A percentile compares a stretch with the other conserved stretches of the same genome.
Conservation (phyloP, 2,797 vertebrate genomes). For the Cossypha niveicapilla region DNA sequence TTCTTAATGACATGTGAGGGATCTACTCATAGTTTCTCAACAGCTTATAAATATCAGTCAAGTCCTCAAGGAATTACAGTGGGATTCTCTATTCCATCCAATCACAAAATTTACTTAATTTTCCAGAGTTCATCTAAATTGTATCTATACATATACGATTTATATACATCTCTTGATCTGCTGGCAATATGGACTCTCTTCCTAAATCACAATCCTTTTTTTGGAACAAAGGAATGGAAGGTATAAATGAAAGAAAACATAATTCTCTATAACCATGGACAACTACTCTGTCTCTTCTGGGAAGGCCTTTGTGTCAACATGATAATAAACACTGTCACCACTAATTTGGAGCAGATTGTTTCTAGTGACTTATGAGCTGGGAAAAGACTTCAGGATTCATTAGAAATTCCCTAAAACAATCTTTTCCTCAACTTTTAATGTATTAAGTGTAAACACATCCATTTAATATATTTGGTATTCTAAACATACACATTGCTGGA, state of each 20-base stretch:
- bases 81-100: neutral
- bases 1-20: neutral
- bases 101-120: neutral
- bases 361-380: neutral
- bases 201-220: neutral
- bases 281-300: neutral
- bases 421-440: neutral
- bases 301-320: neutral
- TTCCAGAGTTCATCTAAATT: neutral
- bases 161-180: neutral
- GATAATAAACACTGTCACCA: neutral
- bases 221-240: neutral
- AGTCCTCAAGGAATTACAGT: neutral
- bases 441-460: neutral
- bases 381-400: neutral
- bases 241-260: neutral
- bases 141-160: neutral
- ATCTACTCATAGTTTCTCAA: neutral
- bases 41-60: neutral
- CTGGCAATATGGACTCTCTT: neutral
- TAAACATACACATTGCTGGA: neutral
- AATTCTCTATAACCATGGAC: neutral
- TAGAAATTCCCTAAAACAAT: neutral
- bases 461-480: slow-evolving; percentile 32
- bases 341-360: slow-evolving; percentile 9